A percentile compares a stretch with the other conserved stretches of the same genome.
These are phyloP conservation scores for Sebastolobus altivelis DNA, from an alignment of 2,797 vertebrate species.

Conservation along the genomic window DNA sequence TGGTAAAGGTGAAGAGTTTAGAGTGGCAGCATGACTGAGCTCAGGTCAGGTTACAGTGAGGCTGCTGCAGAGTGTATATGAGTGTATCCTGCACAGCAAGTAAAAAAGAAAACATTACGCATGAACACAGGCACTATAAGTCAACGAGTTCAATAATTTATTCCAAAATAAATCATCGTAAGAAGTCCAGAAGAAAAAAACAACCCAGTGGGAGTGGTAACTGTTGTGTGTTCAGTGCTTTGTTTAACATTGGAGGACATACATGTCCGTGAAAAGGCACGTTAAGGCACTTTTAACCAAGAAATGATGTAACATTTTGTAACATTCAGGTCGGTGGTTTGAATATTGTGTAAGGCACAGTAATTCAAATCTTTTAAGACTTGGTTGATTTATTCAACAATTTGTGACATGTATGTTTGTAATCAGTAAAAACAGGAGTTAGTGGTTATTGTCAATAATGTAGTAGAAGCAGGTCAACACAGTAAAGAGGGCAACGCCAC, in stretches of 20 bases:
- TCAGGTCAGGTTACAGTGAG: conserved; percentile 76
- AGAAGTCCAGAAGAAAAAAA: conserved; percentile 25
- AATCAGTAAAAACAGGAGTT: conserved; percentile 16
- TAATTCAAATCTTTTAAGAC: conserved; percentile 53
- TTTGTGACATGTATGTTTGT: not conserved
- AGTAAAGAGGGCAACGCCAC: conserved; percentile 4
- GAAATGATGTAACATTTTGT: conserved; percentile 32
- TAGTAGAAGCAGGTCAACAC: not conserved
- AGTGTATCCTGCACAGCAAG: conserved; percentile 22
- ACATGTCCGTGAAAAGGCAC: conserved; percentile 37
- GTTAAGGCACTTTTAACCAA: conserved; percentile 67
- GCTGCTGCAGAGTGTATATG: conserved; percentile 6
- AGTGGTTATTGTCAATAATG: not conserved
- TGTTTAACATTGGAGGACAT: conserved; percentile 15
- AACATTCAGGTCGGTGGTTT: conserved; percentile 28
- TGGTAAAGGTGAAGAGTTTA: conserved; percentile 88
- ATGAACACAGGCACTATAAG: conserved; percentile 24
- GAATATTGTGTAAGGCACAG: conserved; percentile 18
- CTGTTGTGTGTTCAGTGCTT: conserved; percentile 15
- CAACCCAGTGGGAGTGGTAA: not conserved
- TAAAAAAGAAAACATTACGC: conserved; percentile 4
- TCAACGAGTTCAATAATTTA: conserved; percentile 69
- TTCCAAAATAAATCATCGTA: conserved; percentile 67
- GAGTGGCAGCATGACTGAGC: conserved; percentile 67
- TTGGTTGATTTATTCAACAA: conserved; percentile 23